A percentile compares a stretch with the other conserved stretches of the same genome.
These are phyloP conservation scores for Rhabdornis inornatus DNA, from an alignment of 2,113 vertebrate genomes.

Conservation along the genomic window DNA sequence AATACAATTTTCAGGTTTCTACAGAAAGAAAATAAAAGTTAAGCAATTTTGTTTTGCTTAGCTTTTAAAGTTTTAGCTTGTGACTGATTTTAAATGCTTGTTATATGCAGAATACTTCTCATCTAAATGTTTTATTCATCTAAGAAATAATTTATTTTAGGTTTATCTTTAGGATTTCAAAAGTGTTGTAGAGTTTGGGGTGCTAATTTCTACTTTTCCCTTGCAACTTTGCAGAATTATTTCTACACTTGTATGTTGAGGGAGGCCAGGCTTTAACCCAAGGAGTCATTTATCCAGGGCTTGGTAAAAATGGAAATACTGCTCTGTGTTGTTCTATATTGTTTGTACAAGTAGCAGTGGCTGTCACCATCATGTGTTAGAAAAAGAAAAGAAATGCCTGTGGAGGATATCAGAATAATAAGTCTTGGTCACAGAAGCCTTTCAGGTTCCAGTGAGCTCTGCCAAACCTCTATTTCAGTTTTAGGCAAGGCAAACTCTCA, in stretches of 20 bases:
- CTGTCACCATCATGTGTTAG: not conserved
- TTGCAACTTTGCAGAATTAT: not conserved
- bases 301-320: conserved; percentile 15
- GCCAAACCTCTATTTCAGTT: conserved; percentile 13
- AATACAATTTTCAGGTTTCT: not conserved
- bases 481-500: not conserved
- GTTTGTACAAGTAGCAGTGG: not conserved
- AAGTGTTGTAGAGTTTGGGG: not conserved
- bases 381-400: not conserved
- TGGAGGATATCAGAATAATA: not conserved
- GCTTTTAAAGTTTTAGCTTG: not conserved
- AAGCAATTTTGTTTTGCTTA: not conserved
- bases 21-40: accelerated
- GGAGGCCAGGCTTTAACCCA: not conserved
- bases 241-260: not conserved
- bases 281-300: not conserved
- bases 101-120: not conserved
- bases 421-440: not conserved
- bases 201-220: not conserved
- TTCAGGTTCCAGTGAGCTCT: not conserved
- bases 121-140: not conserved
- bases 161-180: not conserved
- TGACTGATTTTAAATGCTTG: not conserved
- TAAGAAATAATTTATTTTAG: not conserved
- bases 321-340: not conserved